These are phyloP conservation scores for Perizoma flavofasciatum DNA, from an alignment of 2,888 invertebrate species.

Conservation along the genomic window DNA sequence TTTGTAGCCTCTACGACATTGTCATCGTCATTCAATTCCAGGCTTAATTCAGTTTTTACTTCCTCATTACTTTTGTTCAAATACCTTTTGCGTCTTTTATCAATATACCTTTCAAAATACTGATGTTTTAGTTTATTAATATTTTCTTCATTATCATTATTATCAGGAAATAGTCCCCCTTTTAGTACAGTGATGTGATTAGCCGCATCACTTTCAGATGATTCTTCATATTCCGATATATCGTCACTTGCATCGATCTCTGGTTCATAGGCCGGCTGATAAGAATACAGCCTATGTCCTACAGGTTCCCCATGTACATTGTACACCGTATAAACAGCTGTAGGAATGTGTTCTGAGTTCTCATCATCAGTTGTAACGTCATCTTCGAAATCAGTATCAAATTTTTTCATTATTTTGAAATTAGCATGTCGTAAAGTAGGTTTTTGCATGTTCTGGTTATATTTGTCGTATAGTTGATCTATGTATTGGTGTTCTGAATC, in stretches of 20 bases:
- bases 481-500: conserved; percentile 60
- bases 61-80: conserved; percentile 59
- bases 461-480: conserved; percentile 74
- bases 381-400: conserved; percentile 65
- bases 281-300: conserved; percentile 74
- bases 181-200: conserved; percentile 71
- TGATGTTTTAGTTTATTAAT: conserved; percentile 74
- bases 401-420: conserved; percentile 76
- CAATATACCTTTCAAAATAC: conserved; percentile 74
- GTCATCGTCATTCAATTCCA: conserved; percentile 60
- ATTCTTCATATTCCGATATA: conserved; percentile 59
- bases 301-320: conserved; percentile 80
- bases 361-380: conserved; percentile 55
- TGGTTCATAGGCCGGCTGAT: conserved; percentile 78
- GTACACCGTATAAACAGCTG: conserved; percentile 75
- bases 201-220: conserved; percentile 58
- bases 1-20: conserved; percentile 48
- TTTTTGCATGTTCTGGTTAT: conserved; percentile 68
- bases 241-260: conserved; percentile 62
- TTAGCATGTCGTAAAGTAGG: conserved; percentile 77
- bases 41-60: conserved; percentile 51
- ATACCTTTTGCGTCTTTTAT: conserved; percentile 72
- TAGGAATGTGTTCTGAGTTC: conserved; percentile 66
- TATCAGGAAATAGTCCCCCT: conserved; percentile 71
- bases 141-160: conserved; percentile 55